These are phyloP conservation scores for Caranx melampygus DNA, from an alignment of 2,113 vertebrate genomes.

Conservation along the genomic window DNA sequence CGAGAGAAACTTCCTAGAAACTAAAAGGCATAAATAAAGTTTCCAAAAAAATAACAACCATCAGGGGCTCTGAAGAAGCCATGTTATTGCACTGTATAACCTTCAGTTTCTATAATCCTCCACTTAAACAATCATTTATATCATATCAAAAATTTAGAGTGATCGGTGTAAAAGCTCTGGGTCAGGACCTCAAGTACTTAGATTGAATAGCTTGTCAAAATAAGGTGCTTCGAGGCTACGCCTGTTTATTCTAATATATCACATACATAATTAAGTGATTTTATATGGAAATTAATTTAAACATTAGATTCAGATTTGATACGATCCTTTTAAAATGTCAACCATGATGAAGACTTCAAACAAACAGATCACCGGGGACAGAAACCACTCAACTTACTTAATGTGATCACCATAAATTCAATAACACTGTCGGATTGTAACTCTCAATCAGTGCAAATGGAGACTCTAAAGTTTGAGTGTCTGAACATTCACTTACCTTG, in stretches of 20 bases:
- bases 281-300: too few relatives aligned
- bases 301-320: not conserved
- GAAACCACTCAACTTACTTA: not conserved
- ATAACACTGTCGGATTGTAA: too few relatives aligned
- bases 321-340: not conserved
- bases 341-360: too few relatives aligned
- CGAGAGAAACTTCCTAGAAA: not conserved
- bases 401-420: not conserved
- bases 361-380: not conserved
- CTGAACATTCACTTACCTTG: conserved; percentile 53
- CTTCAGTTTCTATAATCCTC: not conserved
- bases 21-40: not conserved
- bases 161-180: too few relatives aligned
- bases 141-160: not conserved
- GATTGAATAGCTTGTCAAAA: too few relatives aligned
- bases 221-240: too few relatives aligned
- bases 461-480: not conserved
- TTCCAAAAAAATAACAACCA: not conserved
- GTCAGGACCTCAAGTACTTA: not conserved
- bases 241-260: not conserved
- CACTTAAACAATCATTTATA: not conserved
- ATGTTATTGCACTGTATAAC: too few relatives aligned
- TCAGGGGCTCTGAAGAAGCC: too few relatives aligned
- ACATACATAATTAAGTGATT: too few relatives aligned
- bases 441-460: not conserved